Percentiles rank a stretch among this genome's conserved stretches.
Conservation (phyloP, 2,113 vertebrate genomes). For the Chroicocephalus ridibundus region DNA sequence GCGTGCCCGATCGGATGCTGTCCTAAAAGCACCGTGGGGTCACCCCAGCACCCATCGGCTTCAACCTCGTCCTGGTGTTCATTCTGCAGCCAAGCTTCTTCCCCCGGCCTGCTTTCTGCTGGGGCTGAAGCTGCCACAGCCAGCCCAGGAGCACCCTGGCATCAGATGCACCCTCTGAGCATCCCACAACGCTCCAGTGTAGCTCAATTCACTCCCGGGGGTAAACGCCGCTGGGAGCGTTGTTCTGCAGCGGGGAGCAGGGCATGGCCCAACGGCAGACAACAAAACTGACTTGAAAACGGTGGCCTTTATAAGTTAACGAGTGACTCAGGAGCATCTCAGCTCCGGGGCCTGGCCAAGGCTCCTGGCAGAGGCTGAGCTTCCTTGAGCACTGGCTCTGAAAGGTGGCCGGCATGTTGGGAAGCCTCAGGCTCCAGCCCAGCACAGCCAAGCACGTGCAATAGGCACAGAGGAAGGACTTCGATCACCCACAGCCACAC, state of each 20-base stretch:
- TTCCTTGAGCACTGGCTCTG: not conserved
- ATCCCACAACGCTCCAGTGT: not conserved
- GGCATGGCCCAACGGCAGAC: not conserved
- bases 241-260: not conserved
- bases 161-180: not conserved
- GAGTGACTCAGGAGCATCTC: not conserved
- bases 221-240: rapidly evolving
- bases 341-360: not conserved
- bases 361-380: not conserved
- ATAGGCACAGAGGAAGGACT: not conserved
- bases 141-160: not conserved
- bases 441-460: rapidly evolving
- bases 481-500: rapidly evolving
- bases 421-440: not conserved
- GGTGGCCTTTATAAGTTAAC: not conserved
- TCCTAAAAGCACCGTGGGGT: not conserved
- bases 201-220: not conserved
- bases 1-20: too few relatives aligned
- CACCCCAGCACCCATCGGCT: not conserved
- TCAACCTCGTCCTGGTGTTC: not conserved
- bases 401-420: not conserved
- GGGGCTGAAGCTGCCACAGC: not conserved
- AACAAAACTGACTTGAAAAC: not conserved
- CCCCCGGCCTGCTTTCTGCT: not conserved
- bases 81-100: not conserved